Percentiles rank a stretch among this genome's conserved stretches.
Conservation (phyloP, 2,113 vertebrate genomes). For the Cephalopterus ornatus region DNA sequence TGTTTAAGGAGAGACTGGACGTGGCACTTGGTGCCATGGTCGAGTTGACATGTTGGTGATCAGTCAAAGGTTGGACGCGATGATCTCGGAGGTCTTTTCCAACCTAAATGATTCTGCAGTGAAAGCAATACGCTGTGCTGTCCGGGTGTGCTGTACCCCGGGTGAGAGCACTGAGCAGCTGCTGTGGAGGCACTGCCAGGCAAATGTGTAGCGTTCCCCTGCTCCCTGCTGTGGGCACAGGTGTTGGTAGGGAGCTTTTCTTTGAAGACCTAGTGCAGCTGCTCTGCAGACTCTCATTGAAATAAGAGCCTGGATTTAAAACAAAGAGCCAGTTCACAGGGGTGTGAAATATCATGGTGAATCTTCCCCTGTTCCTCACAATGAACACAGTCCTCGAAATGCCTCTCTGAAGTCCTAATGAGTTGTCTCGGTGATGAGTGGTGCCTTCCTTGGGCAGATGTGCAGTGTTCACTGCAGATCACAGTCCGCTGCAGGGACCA, state of each 20-base stretch:
- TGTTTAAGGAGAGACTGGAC: too few species aligned
- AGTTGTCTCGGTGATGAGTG: not conserved
- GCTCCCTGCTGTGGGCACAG: not conserved
- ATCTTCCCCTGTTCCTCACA: not conserved
- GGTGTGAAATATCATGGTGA: not conserved
- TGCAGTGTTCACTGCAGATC: rapidly evolving
- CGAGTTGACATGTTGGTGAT: not conserved
- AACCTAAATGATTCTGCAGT: rapidly evolving
- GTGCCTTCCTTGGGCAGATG: too few species aligned
- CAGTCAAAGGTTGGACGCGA: not conserved
- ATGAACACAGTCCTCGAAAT: not conserved
- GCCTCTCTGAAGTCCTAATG: not conserved
- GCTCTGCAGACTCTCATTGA: not conserved
- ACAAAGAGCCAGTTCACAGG: not conserved
- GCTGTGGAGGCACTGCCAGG: not conserved
- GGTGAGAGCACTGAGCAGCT: not conserved
- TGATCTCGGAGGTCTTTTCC: not conserved
- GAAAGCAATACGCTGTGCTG: rapidly evolving
- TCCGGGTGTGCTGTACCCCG: rapidly evolving
- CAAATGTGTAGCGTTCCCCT: rapidly evolving
- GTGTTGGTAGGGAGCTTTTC: not conserved
- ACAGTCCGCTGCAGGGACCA: not conserved
- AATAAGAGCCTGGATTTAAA: not conserved
- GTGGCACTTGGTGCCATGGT: not conserved
- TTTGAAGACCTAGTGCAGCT: not conserved